Percentiles rank a stretch among this genome's conserved stretches.
phyloP scores from a whole-genome alignment of 2,113 vertebrate genomes.

The Corapipo altera region DNA sequence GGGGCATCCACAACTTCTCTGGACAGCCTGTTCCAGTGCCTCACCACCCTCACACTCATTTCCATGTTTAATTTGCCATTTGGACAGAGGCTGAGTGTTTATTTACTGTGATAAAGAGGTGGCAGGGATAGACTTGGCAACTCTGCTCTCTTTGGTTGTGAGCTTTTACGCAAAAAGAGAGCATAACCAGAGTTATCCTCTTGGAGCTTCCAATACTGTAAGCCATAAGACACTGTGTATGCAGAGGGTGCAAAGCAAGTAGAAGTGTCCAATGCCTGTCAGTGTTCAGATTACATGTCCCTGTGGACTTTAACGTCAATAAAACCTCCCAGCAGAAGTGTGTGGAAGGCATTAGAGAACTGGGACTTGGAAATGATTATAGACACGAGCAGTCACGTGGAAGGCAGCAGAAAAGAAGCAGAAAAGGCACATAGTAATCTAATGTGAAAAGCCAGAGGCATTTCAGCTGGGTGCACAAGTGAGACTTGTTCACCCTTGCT shows the following conservation, averaged over 20 bases:
- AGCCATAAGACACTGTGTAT: background rate
- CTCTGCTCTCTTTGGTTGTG: background rate
- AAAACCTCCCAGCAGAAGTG: background rate
- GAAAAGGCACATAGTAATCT: background rate
- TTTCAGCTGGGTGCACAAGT: background rate
- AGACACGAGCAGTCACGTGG: background rate
- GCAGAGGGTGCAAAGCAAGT: background rate
- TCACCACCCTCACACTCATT: background rate
- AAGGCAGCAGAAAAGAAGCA: background rate
- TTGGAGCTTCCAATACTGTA: background rate
- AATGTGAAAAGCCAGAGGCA: background rate
- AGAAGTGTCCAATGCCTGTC: background rate
- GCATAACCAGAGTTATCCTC: background rate
- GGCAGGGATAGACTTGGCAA: background rate
- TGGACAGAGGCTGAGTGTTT: background rate
- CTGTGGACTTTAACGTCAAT: background rate
- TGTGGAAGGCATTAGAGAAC: background rate
- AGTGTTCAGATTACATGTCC: background rate
- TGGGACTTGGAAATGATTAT: background rate
- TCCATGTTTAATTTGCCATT: background rate
- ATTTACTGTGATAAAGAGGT: background rate
- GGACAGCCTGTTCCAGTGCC: background rate
- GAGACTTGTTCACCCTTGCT: background rate
- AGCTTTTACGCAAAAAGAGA: background rate
- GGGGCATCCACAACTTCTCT: background rate